Base-by-base conservation (phyloP, 2,888 invertebrate genomes). In the Rosalia funebris region DNA sequence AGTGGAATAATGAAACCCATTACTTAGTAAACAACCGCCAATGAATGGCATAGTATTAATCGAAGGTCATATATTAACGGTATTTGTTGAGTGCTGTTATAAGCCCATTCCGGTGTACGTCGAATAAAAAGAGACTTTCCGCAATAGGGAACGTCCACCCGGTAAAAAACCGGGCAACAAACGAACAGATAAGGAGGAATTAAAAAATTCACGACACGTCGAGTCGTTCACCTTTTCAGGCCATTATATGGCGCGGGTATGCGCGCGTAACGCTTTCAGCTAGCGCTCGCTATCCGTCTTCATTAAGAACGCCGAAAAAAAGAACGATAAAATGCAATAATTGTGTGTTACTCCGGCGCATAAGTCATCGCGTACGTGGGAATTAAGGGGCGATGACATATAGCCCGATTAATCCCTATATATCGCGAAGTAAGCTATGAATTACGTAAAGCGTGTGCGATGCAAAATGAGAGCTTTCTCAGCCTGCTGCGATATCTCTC, bases 221-320 rank as follows among this genome's bases (percentile, higher is more conserved):
- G 48, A 63, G 70, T 70, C 68, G 57, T 70, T 70, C 69, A 70
- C 70, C 70, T 70, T 68, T 63, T 53, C 45, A 60, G 50, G 61
- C 42, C 50, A 60, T 52, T 39, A 48, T 36, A 60, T 50, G 37
- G 53, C 46, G 17, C 10, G 16, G 25, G 39, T 37, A 47, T 25
- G 25, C 31, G 41, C 34, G 46, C 52, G 55, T 47, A 60, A 39
- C 39, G 48, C 47, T 45, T 59, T 59, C n/a, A n/a, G n/a, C n/a
- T n/a, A n/a, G n/a, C n/a, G 39, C 17, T 3, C 32, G 31, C 31
- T 37, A 45, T 60, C 25, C 50, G 60, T 53, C 47, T 57, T 57
- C 60, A 46, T 56, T 45, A 46, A 12, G 44, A 50, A 46, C 56
- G 25, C 39, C 37, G 47, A 50, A 50, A 60, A 25, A 25, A 3